These are phyloP conservation scores for Maniola hyperantus DNA, from an alignment of 2,888 invertebrate genomes.

Conservation along the genomic window DNA sequence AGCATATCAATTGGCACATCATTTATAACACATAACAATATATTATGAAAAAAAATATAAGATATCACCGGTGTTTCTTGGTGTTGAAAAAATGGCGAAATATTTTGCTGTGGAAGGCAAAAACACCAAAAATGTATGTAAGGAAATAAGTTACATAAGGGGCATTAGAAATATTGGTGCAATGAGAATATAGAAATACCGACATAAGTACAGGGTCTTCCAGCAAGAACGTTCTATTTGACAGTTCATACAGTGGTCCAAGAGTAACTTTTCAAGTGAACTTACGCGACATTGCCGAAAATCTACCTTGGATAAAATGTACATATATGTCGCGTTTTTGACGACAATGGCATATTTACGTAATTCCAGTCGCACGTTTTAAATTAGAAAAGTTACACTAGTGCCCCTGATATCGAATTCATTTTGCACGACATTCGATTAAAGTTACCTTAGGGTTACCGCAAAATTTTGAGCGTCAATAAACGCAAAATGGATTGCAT, in stretches of 20 bases:
- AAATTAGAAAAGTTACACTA: too few relatives aligned
- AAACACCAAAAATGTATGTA: slow-evolving; percentile 12
- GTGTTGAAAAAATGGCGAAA: neutral
- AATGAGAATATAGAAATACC: slow-evolving; percentile 14
- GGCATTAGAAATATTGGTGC: slow-evolving; percentile 4
- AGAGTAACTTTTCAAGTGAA: too few relatives aligned
- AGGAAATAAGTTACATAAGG: slow-evolving; percentile 5
- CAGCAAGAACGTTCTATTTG: slow-evolving; percentile 5
- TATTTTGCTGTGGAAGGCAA: slow-evolving; percentile 19
- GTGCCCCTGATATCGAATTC: too few relatives aligned
- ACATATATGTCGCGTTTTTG: too few relatives aligned
- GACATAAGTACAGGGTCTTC: slow-evolving; percentile 7
- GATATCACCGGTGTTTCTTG: neutral
- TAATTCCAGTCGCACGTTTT: too few relatives aligned
- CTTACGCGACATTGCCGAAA: too few relatives aligned
- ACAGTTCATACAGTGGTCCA: neutral
- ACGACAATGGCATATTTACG: too few relatives aligned
- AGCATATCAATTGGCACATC: slow-evolving; percentile 1
- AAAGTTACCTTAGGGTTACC: too few relatives aligned
- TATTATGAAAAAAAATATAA: neutral
- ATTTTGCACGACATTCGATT: too few relatives aligned
- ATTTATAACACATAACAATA: neutral
- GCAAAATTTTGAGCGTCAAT: too few relatives aligned
- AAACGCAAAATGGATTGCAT: too few relatives aligned
- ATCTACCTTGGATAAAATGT: too few relatives aligned